Base-by-base conservation (phyloP, 1,140 invertebrate species). In the Idris sp. region DNA sequence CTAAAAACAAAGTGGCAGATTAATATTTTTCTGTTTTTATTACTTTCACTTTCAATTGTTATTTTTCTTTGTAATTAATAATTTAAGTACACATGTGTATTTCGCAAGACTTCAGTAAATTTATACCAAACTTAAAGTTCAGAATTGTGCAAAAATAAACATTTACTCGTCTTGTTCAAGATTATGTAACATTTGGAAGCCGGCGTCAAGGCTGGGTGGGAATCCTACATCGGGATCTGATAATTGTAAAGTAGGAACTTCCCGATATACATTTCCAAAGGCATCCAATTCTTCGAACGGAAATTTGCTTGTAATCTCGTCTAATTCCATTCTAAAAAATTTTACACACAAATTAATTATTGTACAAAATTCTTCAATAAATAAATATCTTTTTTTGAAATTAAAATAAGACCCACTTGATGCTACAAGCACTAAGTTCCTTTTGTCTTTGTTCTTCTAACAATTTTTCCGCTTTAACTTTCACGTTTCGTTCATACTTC, bases 111-210 rank as follows among this genome's bases (percentile, higher is more conserved):
- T 22, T 22, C 3, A 22, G 19, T 4, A 22, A 22, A 22, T 22
- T 22, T 22, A 22, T n/a, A n/a, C n/a, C n/a, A 22, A 22, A 22
- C 6, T 2, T 22, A 22, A 6, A 22, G 19, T 22, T 6, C 6
- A 22, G 3, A 4, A 22, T 2, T 22, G 6, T 22, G 11, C 5
- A 18, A 35, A 22, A 46, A 35, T 46, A 26, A 25, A 22, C 11
- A 1, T 79, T 81, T 83, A 87, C 80, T 88, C 86, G 30, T 88
- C 86, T 58, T 89, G 88, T 68, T 89, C 88, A 38, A 89, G 78
- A 33, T 82, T 89, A 19, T 89, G 86, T 11, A 89, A 74, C 87
- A 89, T 89, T 76, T 89, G 88, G 73, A 89, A 89, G 10, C 88
- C 88, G 36, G 88, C 86, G 74, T 89, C 86, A 15, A 89, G 81